phyloP scores from a whole-genome alignment of 2,888 invertebrate species.

The Brenthis ino region DNA sequence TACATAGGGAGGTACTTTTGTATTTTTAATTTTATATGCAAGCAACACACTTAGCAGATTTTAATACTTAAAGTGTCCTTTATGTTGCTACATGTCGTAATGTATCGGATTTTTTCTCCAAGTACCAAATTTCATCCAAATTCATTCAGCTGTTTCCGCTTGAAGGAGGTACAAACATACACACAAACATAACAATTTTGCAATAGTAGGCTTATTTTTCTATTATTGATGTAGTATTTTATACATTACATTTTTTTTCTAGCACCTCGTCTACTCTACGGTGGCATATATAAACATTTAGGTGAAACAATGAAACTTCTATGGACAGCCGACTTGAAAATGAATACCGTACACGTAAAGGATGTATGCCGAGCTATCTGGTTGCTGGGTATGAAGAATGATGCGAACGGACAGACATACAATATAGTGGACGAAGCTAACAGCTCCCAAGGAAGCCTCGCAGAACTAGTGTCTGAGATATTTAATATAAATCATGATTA shows the following conservation, averaged over 20 bases:
- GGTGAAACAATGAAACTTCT: slow-evolving; percentile 95
- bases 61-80: too few species aligned
- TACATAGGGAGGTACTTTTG: too few species aligned
- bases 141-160: too few species aligned
- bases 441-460: slow-evolving; percentile 93
- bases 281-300: slow-evolving; percentile 93
- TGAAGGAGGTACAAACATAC: too few species aligned
- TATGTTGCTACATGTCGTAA: too few species aligned
- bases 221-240: too few species aligned
- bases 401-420: slow-evolving; percentile 85
- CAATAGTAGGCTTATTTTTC: too few species aligned
- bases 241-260: slow-evolving; percentile 29
- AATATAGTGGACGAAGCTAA: slow-evolving; percentile 92
- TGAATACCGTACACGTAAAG: slow-evolving; percentile 93
- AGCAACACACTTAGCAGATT: too few species aligned
- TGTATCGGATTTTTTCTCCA: too few species aligned
- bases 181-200: too few species aligned
- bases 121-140: too few species aligned
- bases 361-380: slow-evolving; percentile 93
- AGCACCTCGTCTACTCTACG: slow-evolving; percentile 93
- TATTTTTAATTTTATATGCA: too few species aligned
- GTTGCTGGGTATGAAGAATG: slow-evolving; percentile 83
- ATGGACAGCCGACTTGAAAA: slow-evolving; percentile 91
- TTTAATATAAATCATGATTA: slow-evolving; percentile 94
- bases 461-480: slow-evolving; percentile 89